Percentiles rank a stretch among this genome's conserved stretches.
Evolutionary conservation across 2,797 vertebrate species (phyloP).

Genomic region (Danio aesculapii): DNA sequence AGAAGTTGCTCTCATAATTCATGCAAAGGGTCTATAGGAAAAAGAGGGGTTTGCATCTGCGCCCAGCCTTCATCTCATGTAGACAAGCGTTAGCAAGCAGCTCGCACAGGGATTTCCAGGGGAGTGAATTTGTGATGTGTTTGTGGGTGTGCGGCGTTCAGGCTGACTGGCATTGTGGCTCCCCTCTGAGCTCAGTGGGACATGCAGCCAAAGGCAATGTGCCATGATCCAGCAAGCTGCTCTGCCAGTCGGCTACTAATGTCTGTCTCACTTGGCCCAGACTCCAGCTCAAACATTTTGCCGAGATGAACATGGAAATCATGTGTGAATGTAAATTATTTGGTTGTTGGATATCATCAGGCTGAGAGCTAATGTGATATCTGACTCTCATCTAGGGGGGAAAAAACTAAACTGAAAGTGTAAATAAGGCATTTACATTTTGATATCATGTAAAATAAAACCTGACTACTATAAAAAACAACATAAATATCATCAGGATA

Average conservation of each 20-base stretch:
- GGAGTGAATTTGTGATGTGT: slow-evolving; percentile 28
- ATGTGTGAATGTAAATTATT: slow-evolving; percentile 16
- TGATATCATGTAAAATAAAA: too few species aligned
- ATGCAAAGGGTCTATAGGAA: too few species aligned
- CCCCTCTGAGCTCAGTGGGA: slow-evolving; percentile 41
- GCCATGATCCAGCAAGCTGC: slow-evolving; percentile 47
- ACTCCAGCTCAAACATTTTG: slow-evolving; percentile 18
- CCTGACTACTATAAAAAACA: too few species aligned
- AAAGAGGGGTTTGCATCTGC: neutral
- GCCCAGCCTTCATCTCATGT: slow-evolving; percentile 15
- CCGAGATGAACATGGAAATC: slow-evolving; percentile 12
- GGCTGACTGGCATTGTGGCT: slow-evolving; percentile 40
- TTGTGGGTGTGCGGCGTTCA: slow-evolving; percentile 30
- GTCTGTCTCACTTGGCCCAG: slow-evolving; percentile 38
- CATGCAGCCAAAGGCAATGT: slow-evolving; percentile 44
- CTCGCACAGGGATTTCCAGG: slow-evolving; percentile 11
- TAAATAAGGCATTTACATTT: too few species aligned
- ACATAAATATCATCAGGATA: too few species aligned
- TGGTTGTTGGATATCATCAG: slow-evolving; percentile 5
- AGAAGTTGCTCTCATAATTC: too few species aligned
- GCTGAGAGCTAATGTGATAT: neutral
- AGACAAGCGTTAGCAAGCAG: slow-evolving; percentile 3
- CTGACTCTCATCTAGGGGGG: neutral
- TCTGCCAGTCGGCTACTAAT: slow-evolving; percentile 44
- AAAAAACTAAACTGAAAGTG: neutral